Percentiles rank a stretch among this genome's conserved stretches.
Evolutionary conservation across 2,888 invertebrate species (phyloP).

Genomic region (Patella depressa): DNA sequence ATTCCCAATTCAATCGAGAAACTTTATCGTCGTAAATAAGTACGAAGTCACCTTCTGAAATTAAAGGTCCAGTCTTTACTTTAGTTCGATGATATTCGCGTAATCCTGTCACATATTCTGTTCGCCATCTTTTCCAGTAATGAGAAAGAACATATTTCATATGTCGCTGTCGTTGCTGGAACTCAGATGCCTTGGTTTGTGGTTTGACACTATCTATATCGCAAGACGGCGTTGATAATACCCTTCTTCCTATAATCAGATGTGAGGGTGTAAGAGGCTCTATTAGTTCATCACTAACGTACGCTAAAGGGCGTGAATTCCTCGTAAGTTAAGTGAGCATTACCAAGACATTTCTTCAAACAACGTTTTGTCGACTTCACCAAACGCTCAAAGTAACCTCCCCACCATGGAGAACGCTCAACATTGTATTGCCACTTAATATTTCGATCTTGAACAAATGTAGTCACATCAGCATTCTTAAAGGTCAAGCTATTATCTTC

Average conservation of each 20-base stretch:
- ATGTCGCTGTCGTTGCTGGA: neutral
- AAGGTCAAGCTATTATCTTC: slow-evolving; percentile 1
- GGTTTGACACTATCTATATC: neutral
- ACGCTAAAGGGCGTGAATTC: neutral
- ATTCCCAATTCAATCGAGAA: neutral
- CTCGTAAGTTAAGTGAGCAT: neutral
- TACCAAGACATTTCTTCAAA: neutral
- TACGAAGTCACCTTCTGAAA: neutral
- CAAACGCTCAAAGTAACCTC: slow-evolving; percentile 3
- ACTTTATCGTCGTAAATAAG: neutral
- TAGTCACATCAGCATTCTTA: neutral
- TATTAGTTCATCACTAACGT: neutral
- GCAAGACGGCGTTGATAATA: neutral
- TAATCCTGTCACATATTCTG: neutral
- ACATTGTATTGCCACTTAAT: neutral
- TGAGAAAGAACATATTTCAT: neutral
- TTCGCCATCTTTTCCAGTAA: neutral
- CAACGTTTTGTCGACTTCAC: neutral
- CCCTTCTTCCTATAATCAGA: neutral
- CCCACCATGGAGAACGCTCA: neutral
- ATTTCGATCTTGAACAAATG: neutral
- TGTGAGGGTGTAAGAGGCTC: neutral
- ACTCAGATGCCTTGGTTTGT: neutral
- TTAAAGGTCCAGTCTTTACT: neutral
- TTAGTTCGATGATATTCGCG: neutral